Percentiles rank a stretch among this genome's conserved stretches.
Evolutionary conservation across 2,888 invertebrate genomes (phyloP).

Genomic region (Chouioia cunea): DNA sequence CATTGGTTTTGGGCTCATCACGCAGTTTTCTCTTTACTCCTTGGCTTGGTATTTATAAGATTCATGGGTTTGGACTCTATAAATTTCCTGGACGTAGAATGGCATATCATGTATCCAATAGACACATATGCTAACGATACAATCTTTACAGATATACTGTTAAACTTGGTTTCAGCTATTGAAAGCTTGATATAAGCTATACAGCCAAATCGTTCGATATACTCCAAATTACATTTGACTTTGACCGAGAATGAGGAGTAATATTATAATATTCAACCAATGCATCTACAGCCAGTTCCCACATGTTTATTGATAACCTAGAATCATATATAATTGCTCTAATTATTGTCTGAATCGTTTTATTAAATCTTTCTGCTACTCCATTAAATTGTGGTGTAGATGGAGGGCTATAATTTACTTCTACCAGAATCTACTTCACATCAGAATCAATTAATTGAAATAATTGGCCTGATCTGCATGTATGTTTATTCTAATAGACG

Average conservation of each 20-base stretch:
- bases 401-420: no score
- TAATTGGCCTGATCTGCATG: neutral
- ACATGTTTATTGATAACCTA: slow-evolving; percentile 44
- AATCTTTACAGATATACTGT: slow-evolving; percentile 25
- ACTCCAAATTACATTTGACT: slow-evolving; percentile 33
- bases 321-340: slow-evolving; percentile 41
- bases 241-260: slow-evolving; percentile 43
- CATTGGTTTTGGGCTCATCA: no score
- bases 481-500: slow-evolving; percentile 35
- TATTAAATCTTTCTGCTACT: slow-evolving; percentile 44
- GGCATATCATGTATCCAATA: slow-evolving; percentile 48
- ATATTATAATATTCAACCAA: slow-evolving; percentile 47
- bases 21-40: no score
- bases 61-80: slow-evolving; percentile 47
- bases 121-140: slow-evolving; percentile 44
- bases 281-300: slow-evolving; percentile 46
- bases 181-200: slow-evolving; percentile 41
- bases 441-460: slow-evolving; percentile 19
- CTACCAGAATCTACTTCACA: slow-evolving; percentile 23
- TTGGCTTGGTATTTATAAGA: slow-evolving; percentile 13
- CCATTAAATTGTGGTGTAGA: slow-evolving; percentile 42
- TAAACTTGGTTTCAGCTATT: slow-evolving; percentile 37
- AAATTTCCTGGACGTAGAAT: slow-evolving; percentile 45
- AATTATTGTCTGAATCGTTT: slow-evolving; percentile 42
- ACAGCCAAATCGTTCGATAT: slow-evolving; percentile 41